Evolutionary conservation across 2,888 invertebrate genomes (phyloP), one percentile per base, ranked within the genome.

Genomic region (Drosophila anceps): DNA sequence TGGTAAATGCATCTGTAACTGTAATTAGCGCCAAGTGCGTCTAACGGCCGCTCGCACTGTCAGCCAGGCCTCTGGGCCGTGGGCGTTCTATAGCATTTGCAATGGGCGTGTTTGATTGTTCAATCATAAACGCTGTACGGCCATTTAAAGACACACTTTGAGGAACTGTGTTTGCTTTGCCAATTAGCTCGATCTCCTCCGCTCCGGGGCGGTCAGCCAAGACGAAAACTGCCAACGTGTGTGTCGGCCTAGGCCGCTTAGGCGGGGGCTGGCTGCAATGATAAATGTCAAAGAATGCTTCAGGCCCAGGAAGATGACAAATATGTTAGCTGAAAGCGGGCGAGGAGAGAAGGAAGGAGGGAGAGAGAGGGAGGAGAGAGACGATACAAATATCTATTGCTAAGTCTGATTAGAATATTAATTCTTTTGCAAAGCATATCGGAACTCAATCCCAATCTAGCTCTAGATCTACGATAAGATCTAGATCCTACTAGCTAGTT

Each of bases 71-170:
- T 75, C n/a, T 51, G 65, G 84, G 84, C 84, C 82, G 85, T 79
- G 84, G 89, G 84, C 84, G 89, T 79, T 31, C 9, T 31, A 18
- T n/a, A 33, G 43, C 31, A 20, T 60, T 76, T 71, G 48, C 15
- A 51, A 55, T 41, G 76, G 84, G 84, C 81, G 84, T 79, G 90
- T 84, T 76, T 89, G 85, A 84, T 89, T 84, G 84, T 84, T 84
- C 85, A 84, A 89, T 84, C 84, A 89, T 79, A 84, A 82, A 69
- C 73, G 76, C 44, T 59, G 43, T 51, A 35, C 65, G 70, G 63
- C 81, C 54, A 46, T 67, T 69, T 84, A 88, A 86, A 88, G 89
- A 88, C 79, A 84, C 82, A 84, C 86, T 81, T 62, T 48, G 51
- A 35, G 48, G 12, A 50, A 31, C 67, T 63, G 39, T 81, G 75